Evolutionary conservation across 1,140 invertebrate species (phyloP).

Genomic region (Eubasilissa regina): DNA sequence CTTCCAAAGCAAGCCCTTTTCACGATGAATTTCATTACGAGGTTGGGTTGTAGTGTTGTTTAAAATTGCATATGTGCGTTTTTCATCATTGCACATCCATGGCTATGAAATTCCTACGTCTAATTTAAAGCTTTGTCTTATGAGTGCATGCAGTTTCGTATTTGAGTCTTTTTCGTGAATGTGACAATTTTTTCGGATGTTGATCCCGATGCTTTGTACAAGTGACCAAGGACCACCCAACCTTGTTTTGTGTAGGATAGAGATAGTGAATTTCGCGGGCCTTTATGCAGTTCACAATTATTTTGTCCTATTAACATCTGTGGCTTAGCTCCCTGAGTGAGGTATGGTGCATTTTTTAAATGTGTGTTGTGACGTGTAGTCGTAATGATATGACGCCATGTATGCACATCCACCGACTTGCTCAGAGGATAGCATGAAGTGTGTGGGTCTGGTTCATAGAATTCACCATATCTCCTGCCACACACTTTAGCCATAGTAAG

Average conservation of each 20-base stretch:
- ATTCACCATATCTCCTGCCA: too few relatives aligned
- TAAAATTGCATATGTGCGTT: neutral
- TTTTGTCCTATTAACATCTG: neutral
- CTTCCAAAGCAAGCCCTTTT: constrained; percentile 4
- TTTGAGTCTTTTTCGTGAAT: neutral
- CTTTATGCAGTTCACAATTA: neutral
- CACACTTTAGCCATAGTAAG: too few relatives aligned
- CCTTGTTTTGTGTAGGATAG: neutral
- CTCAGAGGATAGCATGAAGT: too few relatives aligned
- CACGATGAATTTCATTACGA: neutral
- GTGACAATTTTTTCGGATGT: neutral
- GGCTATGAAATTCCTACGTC: neutral
- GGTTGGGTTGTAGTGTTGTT: neutral
- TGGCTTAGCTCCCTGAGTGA: neutral
- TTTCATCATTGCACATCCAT: neutral
- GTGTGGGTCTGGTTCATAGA: too few relatives aligned
- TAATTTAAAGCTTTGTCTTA: constrained; percentile 7
- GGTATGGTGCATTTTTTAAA: neutral
- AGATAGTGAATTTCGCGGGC: neutral
- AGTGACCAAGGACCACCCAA: neutral
- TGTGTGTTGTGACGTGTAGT: too few relatives aligned
- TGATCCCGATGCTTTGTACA: neutral
- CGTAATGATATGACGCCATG: too few relatives aligned
- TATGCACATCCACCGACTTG: too few relatives aligned
- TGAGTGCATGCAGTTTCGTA: neutral